Evolutionary conservation across 2,888 invertebrate species (phyloP).

Genomic region (Mesopsocus fuscifrons): DNA sequence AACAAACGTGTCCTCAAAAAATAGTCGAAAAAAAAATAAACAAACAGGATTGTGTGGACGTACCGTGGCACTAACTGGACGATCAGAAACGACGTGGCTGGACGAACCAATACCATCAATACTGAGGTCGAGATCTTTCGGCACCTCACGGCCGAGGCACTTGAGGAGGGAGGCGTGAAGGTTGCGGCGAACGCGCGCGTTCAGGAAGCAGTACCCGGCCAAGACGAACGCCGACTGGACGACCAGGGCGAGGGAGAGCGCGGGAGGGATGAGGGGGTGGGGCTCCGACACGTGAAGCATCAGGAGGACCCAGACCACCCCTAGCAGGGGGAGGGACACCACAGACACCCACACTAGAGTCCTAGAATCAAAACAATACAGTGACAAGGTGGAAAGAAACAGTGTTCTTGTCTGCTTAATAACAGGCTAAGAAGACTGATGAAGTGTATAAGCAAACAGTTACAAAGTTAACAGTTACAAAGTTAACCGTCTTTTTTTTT

Average conservation of each 20-base stretch:
- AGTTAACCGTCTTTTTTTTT: too few species aligned
- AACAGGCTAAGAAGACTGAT: too few species aligned
- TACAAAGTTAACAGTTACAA: too few species aligned
- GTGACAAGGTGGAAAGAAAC: too few species aligned
- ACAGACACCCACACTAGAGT: slow-evolving; percentile 76
- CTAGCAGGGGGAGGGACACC: slow-evolving; percentile 64
- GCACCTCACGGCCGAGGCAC: slow-evolving; percentile 66
- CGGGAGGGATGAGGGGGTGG: slow-evolving; percentile 49
- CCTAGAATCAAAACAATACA: slow-evolving; percentile 27
- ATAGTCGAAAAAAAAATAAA: too few species aligned
- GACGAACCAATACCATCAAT: slow-evolving; percentile 6
- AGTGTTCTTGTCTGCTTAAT: too few species aligned
- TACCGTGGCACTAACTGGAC: background rate
- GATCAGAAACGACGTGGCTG: background rate
- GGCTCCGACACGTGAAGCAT: slow-evolving; percentile 58
- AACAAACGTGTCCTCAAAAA: too few species aligned
- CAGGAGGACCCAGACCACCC: slow-evolving; percentile 71
- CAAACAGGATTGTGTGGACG: too few species aligned
- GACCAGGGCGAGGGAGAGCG: slow-evolving; percentile 56
- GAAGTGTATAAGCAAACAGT: too few species aligned
- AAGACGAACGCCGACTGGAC: slow-evolving; percentile 68
- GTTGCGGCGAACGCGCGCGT: slow-evolving; percentile 64
- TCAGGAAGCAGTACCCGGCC: slow-evolving; percentile 73
- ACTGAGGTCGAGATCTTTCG: slow-evolving; percentile 20
- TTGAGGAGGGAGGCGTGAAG: slow-evolving; percentile 45